Evolutionary conservation across 1,140 invertebrate species (phyloP).

Genomic region (Formica selysi): DNA sequence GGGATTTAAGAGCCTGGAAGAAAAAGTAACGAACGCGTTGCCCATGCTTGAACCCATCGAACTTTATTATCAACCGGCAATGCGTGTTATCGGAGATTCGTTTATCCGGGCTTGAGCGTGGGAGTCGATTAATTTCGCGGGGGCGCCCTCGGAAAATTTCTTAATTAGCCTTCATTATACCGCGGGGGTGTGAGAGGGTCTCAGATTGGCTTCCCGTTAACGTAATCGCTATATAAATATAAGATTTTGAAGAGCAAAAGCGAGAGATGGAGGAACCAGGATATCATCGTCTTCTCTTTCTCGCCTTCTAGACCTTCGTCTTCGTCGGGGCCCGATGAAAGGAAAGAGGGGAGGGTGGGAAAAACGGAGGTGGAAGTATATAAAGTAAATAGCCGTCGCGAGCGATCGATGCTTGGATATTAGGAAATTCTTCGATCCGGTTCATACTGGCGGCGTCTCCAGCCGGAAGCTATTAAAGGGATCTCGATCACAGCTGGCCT

Average conservation of each 20-base stretch:
- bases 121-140: constrained; percentile 52
- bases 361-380: background rate
- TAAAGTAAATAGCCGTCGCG: constrained; percentile 57
- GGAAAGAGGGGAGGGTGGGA: background rate
- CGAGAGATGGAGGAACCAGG: background rate
- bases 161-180: constrained; percentile 68
- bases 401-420: constrained; percentile 50
- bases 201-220: constrained; percentile 55
- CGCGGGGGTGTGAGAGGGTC: background rate
- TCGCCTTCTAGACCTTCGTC: background rate
- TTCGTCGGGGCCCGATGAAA: background rate
- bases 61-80: constrained; percentile 63
- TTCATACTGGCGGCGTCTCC: constrained; percentile 14
- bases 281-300: background rate
- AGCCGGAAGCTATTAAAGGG: constrained; percentile 52
- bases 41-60: constrained; percentile 25
- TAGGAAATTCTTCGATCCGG: constrained; percentile 63
- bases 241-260: background rate
- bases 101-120: constrained; percentile 22
- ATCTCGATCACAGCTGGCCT: constrained; percentile 33
- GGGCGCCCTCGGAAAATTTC: constrained; percentile 59
- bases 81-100: constrained; percentile 64
- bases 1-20: constrained; percentile 52
- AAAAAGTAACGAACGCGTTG: constrained; percentile 54
- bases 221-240: constrained; percentile 54